Evolutionary conservation across 1,140 invertebrate species (phyloP).

Genomic region (Pseudobourletiella spinata): DNA sequence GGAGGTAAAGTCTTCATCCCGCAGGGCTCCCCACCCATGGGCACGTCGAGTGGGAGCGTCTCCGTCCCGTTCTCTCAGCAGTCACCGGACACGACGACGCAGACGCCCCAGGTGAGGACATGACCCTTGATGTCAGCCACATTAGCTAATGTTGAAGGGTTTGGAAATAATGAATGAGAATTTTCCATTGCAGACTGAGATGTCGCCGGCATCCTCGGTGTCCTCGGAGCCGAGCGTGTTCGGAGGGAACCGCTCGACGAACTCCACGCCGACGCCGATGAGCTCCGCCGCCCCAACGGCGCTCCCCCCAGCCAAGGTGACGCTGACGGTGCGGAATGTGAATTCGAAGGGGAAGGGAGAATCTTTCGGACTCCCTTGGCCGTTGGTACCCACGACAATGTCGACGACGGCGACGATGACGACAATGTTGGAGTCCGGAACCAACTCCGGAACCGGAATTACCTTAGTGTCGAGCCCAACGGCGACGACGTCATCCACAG

Average conservation of each 20-base stretch:
- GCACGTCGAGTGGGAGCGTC: constrained; percentile 18
- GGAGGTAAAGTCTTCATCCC: constrained; percentile 9
- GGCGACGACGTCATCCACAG: constrained; percentile 6
- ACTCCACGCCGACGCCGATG: constrained; percentile 31
- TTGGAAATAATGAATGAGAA: no score
- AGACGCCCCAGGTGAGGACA: constrained; percentile 34
- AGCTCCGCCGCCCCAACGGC: neutral
- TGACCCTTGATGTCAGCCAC: no score
- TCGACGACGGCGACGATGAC: neutral
- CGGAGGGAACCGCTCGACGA: constrained; percentile 27
- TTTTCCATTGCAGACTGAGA: constrained; percentile 33
- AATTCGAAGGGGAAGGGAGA: constrained; percentile 19
- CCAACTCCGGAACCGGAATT: no score
- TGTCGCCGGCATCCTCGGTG: constrained; percentile 35
- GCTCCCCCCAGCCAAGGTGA: neutral
- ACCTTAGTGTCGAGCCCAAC: no score
- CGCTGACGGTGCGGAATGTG: no score
- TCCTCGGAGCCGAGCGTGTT: constrained; percentile 24
- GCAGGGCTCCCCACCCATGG: constrained; percentile 11
- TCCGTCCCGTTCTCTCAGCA: constrained; percentile 35
- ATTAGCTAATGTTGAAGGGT: no score
- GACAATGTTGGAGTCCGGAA: no score
- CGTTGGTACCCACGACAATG: constrained; percentile 14
- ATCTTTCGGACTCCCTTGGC: constrained; percentile 26
- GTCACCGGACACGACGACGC: constrained; percentile 35